Conservation (phyloP, 2,113 vertebrate species). For the Bujurquina vittata region DNA sequence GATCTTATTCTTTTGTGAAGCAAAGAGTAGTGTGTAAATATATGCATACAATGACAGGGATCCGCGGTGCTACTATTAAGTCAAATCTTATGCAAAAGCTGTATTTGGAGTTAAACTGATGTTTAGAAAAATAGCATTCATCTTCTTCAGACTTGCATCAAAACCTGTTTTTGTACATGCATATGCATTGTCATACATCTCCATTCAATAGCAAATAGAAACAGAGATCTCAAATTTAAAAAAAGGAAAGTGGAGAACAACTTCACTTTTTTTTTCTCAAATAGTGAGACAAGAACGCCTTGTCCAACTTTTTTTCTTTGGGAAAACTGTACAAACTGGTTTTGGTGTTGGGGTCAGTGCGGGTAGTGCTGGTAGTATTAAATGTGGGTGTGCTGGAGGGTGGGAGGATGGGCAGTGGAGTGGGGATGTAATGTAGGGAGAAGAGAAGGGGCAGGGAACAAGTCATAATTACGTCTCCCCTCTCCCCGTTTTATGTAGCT, state of each 20-base stretch:
- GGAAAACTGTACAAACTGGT: not conserved
- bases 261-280: too few relatives aligned
- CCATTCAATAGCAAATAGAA: too few relatives aligned
- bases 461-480: not conserved
- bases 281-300: too few relatives aligned
- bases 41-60: not conserved
- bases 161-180: not conserved
- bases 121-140: not conserved
- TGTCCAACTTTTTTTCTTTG: not conserved
- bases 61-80: not conserved
- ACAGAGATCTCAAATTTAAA: too few relatives aligned
- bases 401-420: not conserved
- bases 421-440: not conserved
- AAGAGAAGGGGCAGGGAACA: not conserved
- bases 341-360: not conserved
- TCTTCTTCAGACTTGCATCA: not conserved
- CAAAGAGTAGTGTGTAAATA: constrained; percentile 13
- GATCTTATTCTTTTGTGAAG: constrained; percentile 30
- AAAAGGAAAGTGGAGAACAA: too few relatives aligned
- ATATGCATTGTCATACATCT: too few relatives aligned
- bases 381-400: not conserved
- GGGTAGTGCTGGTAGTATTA: not conserved
- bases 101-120: not conserved
- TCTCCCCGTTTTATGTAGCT: not conserved
- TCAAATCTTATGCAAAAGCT: not conserved